Base-by-base conservation (phyloP, 2,113 vertebrate genomes). In the Ailuropoda melanoleuca region DNA sequence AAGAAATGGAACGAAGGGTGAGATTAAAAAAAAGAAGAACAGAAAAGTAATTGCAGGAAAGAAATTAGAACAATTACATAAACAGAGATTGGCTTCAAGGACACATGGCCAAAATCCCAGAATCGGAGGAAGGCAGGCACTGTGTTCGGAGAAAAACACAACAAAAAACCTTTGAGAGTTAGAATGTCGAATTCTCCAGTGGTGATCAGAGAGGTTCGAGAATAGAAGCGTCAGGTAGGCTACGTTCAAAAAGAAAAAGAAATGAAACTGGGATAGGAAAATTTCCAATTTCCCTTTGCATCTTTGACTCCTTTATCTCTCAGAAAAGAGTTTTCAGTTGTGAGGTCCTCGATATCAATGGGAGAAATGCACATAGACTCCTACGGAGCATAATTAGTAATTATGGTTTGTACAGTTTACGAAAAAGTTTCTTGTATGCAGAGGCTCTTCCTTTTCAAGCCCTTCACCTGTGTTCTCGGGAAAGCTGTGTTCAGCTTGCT, bases 51-150 rank as follows among this genome's bases (percentile, higher is more conserved):
- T 97, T 97, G 97, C 86, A 93, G 13, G 94, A 88, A 94, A 98
- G 64, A 94, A 98, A 98, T 96, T 95, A 98, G 98, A 98, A 88
- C 97, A 98, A 96, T 98, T 98, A 98, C 93, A 95, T 98, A 98
- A 98, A 95, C 93, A 97, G 96, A n/a, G 0, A 96, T 55, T 80
- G 80, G 83, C 55, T 97, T 95, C 85, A 98, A 98, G 97, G 82
- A 88, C 80, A 97, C 90, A 98, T 97, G 97, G 96, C 93, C 98
- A 95, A 78, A 78, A 97, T 98, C 97, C 94, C 46, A 13, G 94
- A 98, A 96, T 75, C 85, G 96, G 97, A 6, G 58, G 58, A 83
- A 48, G 26, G 58, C 90, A 92, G 62, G 50, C 78, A 53, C 26
- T 93, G 48, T 66, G 64, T 29, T 14, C 92, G 91, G 97, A 80